Base-by-base conservation (phyloP, 2,113 vertebrate genomes). In the Perca schrenkii region DNA sequence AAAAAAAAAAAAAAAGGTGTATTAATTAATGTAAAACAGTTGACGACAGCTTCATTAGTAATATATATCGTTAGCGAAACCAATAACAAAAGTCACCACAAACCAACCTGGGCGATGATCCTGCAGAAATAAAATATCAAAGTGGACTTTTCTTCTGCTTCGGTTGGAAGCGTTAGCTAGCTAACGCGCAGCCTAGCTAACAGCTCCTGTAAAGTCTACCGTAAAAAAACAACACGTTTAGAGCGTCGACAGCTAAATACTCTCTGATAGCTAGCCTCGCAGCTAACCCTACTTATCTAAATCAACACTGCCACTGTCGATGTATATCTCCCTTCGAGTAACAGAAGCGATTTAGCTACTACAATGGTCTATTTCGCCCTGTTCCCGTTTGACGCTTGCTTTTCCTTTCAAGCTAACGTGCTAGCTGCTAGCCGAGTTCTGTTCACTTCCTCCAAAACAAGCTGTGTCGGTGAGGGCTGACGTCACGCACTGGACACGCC, bases 391-490 rank as follows among this genome's bases (percentile, higher is more conserved):
- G 83, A 89, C 84, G 89, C 82, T 91, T 2, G 85, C 83, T 83
- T 82, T 89, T 82, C 74, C 80, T 58, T 81, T 77, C 61, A 54
- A 81, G 90, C 92, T 92, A 93, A 85, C 47, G 74, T 64, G 81
- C 80, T 93, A 94, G 53, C 80, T 63, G 74, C 78, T 90, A 92
- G 71, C 86, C 28, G 80, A 75, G 81, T 56, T 70, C 34, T 2
- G 80, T 54, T 68, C 90, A 93, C 91, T 93, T 95, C 94, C 92
- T 95, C 92, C 94, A 94, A 94, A 95, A 95, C 94, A 95, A 94
- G 91, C 82, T 52, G 46, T 31, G 85, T 88, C 75, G 61, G 73
- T 5, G 72, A 52, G 17, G 17, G n/a, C 8, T 82, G 90, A 93
- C 93, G 93, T 91, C 86, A 89, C 79, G 46, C 73, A 49, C 52